Evolutionary conservation across 1,140 invertebrate species (phyloP).

Genomic region (Chelonus insularis): DNA sequence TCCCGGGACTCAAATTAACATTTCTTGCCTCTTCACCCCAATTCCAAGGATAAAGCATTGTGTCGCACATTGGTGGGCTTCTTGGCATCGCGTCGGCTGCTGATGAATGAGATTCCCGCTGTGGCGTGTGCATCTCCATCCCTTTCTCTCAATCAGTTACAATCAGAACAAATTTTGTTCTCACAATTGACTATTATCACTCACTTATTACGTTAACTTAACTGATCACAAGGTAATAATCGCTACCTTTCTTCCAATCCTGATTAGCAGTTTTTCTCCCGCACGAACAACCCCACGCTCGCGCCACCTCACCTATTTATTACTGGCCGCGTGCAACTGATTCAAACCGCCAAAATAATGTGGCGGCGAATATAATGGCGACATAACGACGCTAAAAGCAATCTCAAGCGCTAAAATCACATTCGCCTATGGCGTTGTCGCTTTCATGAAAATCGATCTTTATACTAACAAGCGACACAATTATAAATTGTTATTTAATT

Average conservation of each 20-base stretch:
- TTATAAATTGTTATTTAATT: conserved; percentile 2
- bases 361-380: background rate
- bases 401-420: background rate
- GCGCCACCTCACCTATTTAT: conserved; percentile 13
- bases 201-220: background rate
- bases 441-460: conserved; percentile 6
- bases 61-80: conserved; percentile 53
- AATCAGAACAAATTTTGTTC: background rate
- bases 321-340: conserved; percentile 26
- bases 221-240: too few species aligned
- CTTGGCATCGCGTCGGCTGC: conserved; percentile 35
- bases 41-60: conserved; percentile 51
- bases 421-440: background rate
- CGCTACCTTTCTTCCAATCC: too few species aligned
- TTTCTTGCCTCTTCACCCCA: conserved; percentile 56
- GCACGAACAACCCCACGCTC: conserved; percentile 6
- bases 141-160: background rate
- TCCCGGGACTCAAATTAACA: conserved; percentile 53
- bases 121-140: conserved; percentile 50
- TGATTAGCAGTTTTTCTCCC: background rate
- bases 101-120: conserved; percentile 39
- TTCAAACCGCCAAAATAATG: conserved; percentile 29
- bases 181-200: background rate
- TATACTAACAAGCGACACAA: background rate
- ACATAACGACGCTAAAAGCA: background rate